Conservation (phyloP, 1,140 invertebrate species). For the Neotoxoptera formosana region DNA sequence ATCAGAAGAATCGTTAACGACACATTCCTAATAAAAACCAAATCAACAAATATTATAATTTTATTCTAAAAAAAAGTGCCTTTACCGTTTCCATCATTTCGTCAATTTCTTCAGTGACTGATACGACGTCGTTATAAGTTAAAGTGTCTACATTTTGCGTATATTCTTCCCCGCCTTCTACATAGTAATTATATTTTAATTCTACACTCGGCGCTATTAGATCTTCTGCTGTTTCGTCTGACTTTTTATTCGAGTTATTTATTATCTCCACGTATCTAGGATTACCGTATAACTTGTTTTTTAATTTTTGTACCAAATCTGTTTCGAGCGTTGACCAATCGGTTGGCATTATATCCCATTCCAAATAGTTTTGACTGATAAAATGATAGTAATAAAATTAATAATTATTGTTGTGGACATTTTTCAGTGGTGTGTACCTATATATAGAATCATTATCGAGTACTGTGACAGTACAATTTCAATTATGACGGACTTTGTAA, state of each 20-base stretch:
- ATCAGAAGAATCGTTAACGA: fast-evolving
- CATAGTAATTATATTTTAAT: not conserved
- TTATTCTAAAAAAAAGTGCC: not conserved
- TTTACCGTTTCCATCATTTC: not conserved
- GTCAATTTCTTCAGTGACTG: not conserved
- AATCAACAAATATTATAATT: not conserved
- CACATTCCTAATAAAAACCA: not conserved
- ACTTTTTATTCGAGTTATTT: not conserved
- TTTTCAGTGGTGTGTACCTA: not conserved
- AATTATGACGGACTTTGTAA: not conserved
- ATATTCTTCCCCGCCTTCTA: not conserved
- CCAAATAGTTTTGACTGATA: constrained; percentile 19
- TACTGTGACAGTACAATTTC: not conserved
- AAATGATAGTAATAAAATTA: not conserved
- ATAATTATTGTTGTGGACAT: not conserved
- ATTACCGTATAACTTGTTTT: constrained; percentile 15
- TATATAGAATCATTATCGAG: not conserved
- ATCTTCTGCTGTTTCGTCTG: not conserved
- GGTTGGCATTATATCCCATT: constrained; percentile 27
- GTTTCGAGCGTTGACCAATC: not conserved
- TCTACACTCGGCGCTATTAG: not conserved
- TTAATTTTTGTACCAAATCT: not conserved
- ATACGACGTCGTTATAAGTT: not conserved
- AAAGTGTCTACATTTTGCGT: not conserved
- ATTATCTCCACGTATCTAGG: not conserved